Evolutionary conservation across 2,888 invertebrate genomes (phyloP).

Genomic region (Globia sparganii): DNA sequence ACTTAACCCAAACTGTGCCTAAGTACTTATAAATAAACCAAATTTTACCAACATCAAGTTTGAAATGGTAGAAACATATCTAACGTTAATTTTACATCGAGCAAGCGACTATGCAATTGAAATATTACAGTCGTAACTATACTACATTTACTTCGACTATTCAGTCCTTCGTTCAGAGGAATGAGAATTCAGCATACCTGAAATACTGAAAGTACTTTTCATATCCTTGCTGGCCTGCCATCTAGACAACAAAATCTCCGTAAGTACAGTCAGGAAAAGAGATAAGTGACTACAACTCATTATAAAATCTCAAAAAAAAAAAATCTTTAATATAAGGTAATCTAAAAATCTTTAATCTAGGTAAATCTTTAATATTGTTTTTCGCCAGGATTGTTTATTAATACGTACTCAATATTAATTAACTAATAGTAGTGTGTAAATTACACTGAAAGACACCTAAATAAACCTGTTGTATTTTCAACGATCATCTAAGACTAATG

Average conservation of each 20-base stretch:
- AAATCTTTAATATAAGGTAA: too few relatives aligned
- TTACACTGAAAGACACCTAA: too few relatives aligned
- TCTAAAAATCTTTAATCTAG: too few relatives aligned
- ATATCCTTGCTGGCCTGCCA: background rate
- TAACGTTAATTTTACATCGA: background rate
- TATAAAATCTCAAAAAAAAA: too few relatives aligned
- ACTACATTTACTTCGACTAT: background rate
- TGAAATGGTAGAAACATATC: too few relatives aligned
- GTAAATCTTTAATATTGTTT: background rate
- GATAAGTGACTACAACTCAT: background rate
- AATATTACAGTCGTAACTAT: background rate
- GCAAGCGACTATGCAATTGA: background rate
- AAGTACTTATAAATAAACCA: too few relatives aligned
- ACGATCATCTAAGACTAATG: too few relatives aligned
- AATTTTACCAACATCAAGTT: too few relatives aligned
- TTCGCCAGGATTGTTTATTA: background rate
- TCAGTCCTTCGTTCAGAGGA: background rate
- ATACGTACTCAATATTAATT: background rate
- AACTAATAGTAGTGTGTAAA: too few relatives aligned
- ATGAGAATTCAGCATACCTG: background rate
- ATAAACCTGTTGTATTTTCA: too few relatives aligned
- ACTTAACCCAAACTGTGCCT: too few relatives aligned
- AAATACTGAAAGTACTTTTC: background rate
- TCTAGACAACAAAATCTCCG: background rate
- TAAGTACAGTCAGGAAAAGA: conserved; percentile 1